Base-by-base conservation (phyloP, 2,113 vertebrate genomes). In the Psittacus erithacus region DNA sequence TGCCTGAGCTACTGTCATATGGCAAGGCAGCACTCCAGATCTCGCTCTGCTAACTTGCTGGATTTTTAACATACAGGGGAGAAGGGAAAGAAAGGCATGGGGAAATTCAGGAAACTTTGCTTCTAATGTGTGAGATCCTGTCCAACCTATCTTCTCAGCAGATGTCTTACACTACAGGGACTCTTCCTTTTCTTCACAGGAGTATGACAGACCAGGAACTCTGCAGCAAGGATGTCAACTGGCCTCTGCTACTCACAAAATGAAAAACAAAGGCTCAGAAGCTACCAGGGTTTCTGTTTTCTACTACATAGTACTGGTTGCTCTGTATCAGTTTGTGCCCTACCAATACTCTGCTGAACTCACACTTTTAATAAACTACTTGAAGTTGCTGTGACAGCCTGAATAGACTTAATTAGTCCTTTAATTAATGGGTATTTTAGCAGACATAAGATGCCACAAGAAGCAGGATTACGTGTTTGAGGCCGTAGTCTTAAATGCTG, bases 81-180 rank as follows among this genome's bases (percentile, higher is more conserved):
- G 39, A 47, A 70, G 14, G 35, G 46, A 83, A 86, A 70, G 17
- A 71, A 81, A 83, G 17, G 28, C 64, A 44, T 38, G 25, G 55
- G 46, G 9, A 67, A 81, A 23, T 31, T 67, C 55, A 78, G 80
- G 80, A 84, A 94, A 75, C 46, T 92, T 55, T n/a, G n/a, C 59
- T 52, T 88, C 63, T 82, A 78, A 17, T 13, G 60, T 3, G 4
- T 13, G 38, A 96, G 55, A 80, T 80, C 27, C 71, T 46, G n/a
- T 41, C 82, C 93, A 88, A 96, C 67, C 31, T 13, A 63, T 33
- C 46, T 83, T 38, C 73, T 93, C 47, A 44, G 76, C 88, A 97
- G 86, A 88, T 92, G 80, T 50, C 73, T 79, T 71, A 28, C 90
- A 78, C 88, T 75, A 92, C 79, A 93, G 82, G 80, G 91, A 88